Conservation (phyloP, 2,113 vertebrate species). For the Antechinus flavipes region DNA sequence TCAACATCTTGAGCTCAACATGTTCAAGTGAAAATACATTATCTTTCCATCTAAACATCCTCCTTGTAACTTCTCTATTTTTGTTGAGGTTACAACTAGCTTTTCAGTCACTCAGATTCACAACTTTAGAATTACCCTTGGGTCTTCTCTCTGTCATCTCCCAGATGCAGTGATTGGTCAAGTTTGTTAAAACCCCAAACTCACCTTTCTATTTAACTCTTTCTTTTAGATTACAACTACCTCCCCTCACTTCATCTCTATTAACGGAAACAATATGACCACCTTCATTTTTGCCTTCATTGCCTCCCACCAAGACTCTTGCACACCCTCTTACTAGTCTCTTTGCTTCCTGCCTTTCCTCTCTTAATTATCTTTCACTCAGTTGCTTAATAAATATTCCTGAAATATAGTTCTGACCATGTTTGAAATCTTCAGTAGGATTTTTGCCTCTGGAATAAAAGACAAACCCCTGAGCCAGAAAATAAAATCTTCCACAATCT, state of each 20-base stretch:
- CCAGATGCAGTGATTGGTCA: background rate
- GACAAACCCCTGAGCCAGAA: background rate
- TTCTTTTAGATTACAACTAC: background rate
- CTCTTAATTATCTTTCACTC: background rate
- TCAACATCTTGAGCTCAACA: background rate
- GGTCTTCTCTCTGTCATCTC: background rate
- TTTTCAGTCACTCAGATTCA: background rate
- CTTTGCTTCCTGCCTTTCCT: background rate
- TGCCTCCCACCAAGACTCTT: background rate
- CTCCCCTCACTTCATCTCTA: background rate
- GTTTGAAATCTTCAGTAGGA: background rate
- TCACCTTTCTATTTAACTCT: background rate
- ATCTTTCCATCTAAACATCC: background rate
- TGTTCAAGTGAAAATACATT: background rate
- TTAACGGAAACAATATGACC: background rate
- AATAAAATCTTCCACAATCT: background rate
- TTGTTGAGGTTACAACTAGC: background rate
- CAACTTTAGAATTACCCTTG: background rate
- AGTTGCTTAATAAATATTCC: background rate
- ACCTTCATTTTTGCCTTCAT: background rate
- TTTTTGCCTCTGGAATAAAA: conserved; percentile 1
- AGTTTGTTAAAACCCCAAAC: background rate
- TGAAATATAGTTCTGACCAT: background rate
- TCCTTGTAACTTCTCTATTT: background rate
- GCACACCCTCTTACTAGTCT: background rate